phyloP scores from a whole-genome alignment of 2,888 invertebrate genomes.

The Drosophila paramelanica region DNA sequence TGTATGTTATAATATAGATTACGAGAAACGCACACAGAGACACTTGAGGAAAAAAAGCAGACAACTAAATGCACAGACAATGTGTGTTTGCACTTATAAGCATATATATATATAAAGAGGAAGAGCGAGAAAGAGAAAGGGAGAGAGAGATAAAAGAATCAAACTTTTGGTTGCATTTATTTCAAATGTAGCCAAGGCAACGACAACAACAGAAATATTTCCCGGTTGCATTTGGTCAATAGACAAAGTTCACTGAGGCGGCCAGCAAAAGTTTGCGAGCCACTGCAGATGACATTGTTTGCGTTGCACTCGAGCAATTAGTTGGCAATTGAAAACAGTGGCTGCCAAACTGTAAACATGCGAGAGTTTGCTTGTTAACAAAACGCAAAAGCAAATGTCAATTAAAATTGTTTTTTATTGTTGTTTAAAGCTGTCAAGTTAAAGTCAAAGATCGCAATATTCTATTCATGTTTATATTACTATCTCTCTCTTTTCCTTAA shows the following conservation, averaged over 20 bases:
- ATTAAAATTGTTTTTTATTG: too few relatives aligned
- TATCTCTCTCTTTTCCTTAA: too few relatives aligned
- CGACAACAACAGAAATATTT: constrained; percentile 11
- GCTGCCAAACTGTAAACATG: constrained; percentile 33
- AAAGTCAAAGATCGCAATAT: too few relatives aligned
- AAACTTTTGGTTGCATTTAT: constrained; percentile 75
- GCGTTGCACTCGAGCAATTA: constrained; percentile 33
- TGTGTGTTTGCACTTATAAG: constrained; percentile 11
- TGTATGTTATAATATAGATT: constrained; percentile 66
- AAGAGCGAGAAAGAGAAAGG: background rate
- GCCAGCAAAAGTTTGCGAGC: constrained; percentile 33
- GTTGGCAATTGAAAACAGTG: constrained; percentile 39
- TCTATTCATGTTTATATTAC: background rate
- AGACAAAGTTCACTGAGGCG: constrained; percentile 26
- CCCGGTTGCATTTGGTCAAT: background rate
- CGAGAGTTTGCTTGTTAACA: background rate
- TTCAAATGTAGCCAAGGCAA: constrained; percentile 65
- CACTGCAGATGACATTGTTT: constrained; percentile 35
- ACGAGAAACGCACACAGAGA: constrained; percentile 31
- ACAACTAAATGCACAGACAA: constrained; percentile 24
- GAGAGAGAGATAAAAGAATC: constrained; percentile 58
- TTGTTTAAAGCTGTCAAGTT: too few relatives aligned
- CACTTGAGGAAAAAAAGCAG: constrained; percentile 28
- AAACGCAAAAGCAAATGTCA: background rate
- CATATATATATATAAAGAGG: background rate